A percentile compares a stretch with the other conserved stretches of the same genome.
Evolutionary conservation across 2,113 vertebrate genomes (phyloP).

Genomic region (Tyto alba): DNA sequence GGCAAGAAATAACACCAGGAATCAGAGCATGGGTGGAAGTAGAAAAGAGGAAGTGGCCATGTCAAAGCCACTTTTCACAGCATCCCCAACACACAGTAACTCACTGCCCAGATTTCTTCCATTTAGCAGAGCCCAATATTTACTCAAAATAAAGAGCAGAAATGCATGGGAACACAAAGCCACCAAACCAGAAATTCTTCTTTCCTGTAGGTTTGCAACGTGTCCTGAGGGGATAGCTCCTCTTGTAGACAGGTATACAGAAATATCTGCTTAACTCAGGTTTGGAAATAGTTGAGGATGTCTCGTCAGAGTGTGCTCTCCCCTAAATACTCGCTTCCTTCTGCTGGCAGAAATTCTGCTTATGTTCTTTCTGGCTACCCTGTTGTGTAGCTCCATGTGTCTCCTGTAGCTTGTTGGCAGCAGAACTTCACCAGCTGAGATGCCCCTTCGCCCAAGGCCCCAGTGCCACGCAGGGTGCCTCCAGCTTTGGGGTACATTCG

Average conservation of each 20-base stretch:
- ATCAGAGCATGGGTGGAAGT: accelerated
- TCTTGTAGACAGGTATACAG: not conserved
- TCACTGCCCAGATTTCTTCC: not conserved
- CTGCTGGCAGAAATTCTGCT: not conserved
- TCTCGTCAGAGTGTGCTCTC: not conserved
- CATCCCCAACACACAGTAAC: not conserved
- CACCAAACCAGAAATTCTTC: not conserved
- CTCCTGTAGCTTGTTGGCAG: not conserved
- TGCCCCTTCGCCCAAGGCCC: not conserved
- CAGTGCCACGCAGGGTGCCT: accelerated
- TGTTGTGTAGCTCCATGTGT: accelerated
- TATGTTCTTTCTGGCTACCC: not conserved
- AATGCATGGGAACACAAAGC: not conserved
- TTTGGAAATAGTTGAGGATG: not conserved
- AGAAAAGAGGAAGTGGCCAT: not conserved
- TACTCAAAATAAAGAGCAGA: not conserved
- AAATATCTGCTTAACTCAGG: not conserved
- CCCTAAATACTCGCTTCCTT: not conserved
- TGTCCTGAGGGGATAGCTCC: not conserved
- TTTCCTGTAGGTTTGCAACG: not conserved
- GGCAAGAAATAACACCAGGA: not conserved
- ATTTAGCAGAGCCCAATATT: not conserved
- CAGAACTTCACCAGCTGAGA: not conserved
- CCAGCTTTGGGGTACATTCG: not conserved
- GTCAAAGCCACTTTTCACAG: not conserved